Base-by-base conservation (phyloP, 1,140 invertebrate species). In the Pteromalus puparum region DNA sequence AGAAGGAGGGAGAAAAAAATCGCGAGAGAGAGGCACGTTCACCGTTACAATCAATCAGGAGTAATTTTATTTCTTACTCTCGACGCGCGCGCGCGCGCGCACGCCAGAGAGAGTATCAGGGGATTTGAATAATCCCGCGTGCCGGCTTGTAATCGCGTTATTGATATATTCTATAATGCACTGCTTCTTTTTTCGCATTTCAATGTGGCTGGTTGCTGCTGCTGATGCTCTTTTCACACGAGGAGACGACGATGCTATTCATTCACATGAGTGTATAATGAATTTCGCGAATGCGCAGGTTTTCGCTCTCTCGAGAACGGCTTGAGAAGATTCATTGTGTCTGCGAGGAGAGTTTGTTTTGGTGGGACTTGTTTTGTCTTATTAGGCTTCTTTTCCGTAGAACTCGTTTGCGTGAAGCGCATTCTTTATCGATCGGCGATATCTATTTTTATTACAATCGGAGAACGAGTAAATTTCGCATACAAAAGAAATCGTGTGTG, bases 1-100 rank as follows among this genome's bases (percentile, higher is more conserved):
- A 0, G 4, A 24, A 24, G 2, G 24, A 26, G 26, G n/a, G 13
- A 18, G 18, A 61, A 61, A 21, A 61, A 61, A 34, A 0, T 5
- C 28, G 18, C 30, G 76, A 67, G 76, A 67, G 15, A 30, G 21
- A 15, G 3, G 73, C 30, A 28, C 81, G 30, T 82, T 82, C 24
- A 82, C 81, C 73, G 73, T 82, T 82, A 82, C 61, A 76, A 82
- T 82, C 81, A 82, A 82, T 82, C 53, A 82, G 48, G 48, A 65
- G 76, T 85, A 73, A 81, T 86, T 84, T 86, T 84, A 65, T 82
- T 86, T 82, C 84, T 42, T 74, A 82, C 79, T 73, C 75, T 75
- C 75, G 28, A 61, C 10, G 67, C 53, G 21, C n/a, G 61, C 75
- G 0, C 74, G 10, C 15, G 9, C 10, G 67, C 53, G 21, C n/a